phyloP scores from a whole-genome alignment of 1,140 invertebrate species.

The Danaus melanippus region DNA sequence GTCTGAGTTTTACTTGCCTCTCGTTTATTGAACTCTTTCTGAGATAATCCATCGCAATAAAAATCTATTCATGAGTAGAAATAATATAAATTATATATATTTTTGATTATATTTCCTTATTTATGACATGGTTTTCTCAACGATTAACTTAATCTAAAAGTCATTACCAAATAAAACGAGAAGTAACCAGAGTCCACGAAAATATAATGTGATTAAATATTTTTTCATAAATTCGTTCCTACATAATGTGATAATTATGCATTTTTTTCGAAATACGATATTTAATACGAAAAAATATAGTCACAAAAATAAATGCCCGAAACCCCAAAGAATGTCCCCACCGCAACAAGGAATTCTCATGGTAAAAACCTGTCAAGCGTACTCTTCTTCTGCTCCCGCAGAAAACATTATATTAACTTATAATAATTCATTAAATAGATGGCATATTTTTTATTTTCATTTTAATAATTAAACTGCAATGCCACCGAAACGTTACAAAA shows the following conservation, averaged over 20 bases:
- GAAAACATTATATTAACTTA: constrained; percentile 19
- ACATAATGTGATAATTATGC: background rate
- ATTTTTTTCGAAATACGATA: constrained; percentile 1
- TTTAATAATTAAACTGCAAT: too few relatives aligned
- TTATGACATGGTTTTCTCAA: too few relatives aligned
- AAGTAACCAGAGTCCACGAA: background rate
- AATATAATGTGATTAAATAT: too few relatives aligned
- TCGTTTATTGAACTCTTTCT: constrained; percentile 45
- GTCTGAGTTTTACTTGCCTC: constrained; percentile 51
- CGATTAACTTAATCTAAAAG: constrained; percentile 6
- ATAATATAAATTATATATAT: too few relatives aligned
- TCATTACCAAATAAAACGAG: background rate
- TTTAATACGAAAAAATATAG: background rate
- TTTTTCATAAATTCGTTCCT: too few relatives aligned
- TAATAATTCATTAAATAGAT: too few relatives aligned
- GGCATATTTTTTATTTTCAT: too few relatives aligned
- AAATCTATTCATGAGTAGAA: too few relatives aligned
- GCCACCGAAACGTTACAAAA: too few relatives aligned
- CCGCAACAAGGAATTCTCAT: constrained; percentile 17
- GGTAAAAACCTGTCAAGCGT: constrained; percentile 7
- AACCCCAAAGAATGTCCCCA: constrained; percentile 19
- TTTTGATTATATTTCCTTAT: too few relatives aligned
- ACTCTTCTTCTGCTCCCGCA: constrained; percentile 4
- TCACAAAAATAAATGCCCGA: constrained; percentile 18
- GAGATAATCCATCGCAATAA: constrained; percentile 27